Percentiles rank a stretch among this genome's conserved stretches.
Conservation (phyloP, 2,113 vertebrate species). For the Oreocharis arfaki region DNA sequence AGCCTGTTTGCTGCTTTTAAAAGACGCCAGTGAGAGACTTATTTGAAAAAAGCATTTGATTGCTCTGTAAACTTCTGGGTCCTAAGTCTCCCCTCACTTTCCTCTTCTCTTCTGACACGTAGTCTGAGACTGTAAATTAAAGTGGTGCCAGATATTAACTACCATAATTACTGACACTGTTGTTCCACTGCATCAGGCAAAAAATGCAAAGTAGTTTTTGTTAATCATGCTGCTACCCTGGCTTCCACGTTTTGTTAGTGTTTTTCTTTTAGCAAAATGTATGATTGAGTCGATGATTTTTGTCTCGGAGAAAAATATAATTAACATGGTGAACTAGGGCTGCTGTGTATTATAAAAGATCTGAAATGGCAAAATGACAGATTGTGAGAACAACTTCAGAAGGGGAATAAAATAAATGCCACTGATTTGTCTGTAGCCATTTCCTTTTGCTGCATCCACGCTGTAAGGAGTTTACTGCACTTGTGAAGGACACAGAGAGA, state of each 20-base stretch:
- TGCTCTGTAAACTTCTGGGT: not conserved
- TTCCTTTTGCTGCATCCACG: not conserved
- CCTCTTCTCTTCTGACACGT: not conserved
- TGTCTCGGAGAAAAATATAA: not conserved
- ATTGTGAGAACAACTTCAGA: not conserved
- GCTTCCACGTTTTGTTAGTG: not conserved
- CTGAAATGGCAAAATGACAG: not conserved
- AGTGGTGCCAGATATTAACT: not conserved
- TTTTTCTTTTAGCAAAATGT: not conserved
- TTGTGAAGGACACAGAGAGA: not conserved
- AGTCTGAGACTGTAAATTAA: not conserved
- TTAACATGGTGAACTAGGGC: not conserved
- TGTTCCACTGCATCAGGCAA: not conserved
- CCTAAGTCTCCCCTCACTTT: not conserved
- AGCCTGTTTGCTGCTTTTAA: slow-evolving; percentile 50
- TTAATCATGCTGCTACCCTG: not conserved
- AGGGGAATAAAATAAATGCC: not conserved
- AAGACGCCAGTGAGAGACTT: slow-evolving; percentile 57
- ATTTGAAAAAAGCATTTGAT: slow-evolving; percentile 51
- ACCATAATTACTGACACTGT: not conserved
- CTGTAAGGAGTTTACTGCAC: not conserved
- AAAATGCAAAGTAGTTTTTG: not conserved
- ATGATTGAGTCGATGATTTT: not conserved
- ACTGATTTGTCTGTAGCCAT: not conserved
- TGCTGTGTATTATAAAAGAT: not conserved